A percentile compares a stretch with the other conserved stretches of the same genome.
phyloP scores from a whole-genome alignment of 1,140 invertebrate genomes.

The Nilaparvata lugens region DNA sequence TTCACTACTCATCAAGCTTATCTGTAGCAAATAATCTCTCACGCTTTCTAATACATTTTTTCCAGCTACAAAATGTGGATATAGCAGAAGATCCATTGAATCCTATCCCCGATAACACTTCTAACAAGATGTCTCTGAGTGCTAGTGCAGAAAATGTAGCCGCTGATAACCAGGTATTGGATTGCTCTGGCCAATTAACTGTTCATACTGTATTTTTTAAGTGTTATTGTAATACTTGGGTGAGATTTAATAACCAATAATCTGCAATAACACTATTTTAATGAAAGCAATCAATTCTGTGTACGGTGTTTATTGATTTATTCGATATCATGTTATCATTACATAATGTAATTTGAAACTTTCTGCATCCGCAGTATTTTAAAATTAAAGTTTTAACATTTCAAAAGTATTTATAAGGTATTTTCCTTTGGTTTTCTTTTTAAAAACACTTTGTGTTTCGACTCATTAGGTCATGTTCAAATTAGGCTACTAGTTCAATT shows the following conservation, averaged over 20 bases:
- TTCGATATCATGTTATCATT: too few relatives aligned
- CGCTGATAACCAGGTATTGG: constrained; percentile 45
- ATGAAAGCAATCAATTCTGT: background rate
- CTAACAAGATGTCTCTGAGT: constrained; percentile 48
- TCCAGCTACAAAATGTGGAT: background rate
- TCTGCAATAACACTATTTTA: background rate
- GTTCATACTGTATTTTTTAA: background rate
- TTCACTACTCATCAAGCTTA: too few relatives aligned
- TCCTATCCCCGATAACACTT: background rate
- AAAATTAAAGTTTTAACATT: too few relatives aligned
- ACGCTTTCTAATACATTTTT: too few relatives aligned
- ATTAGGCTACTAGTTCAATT: too few relatives aligned
- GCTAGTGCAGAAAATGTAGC: constrained; percentile 54
- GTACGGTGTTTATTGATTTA: background rate
- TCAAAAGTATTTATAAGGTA: too few relatives aligned
- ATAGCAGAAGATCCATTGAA: constrained; percentile 1
- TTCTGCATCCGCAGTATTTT: too few relatives aligned
- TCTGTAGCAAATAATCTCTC: too few relatives aligned
- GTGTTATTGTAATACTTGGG: background rate
- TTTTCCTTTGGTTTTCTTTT: too few relatives aligned
- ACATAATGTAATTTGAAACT: too few relatives aligned
- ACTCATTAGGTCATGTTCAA: too few relatives aligned
- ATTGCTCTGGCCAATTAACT: constrained; percentile 15
- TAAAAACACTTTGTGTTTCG: too few relatives aligned
- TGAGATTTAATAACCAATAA: background rate